These are phyloP conservation scores for Amphipoea oculea DNA, from an alignment of 2,888 invertebrate species.

Conservation along the genomic window DNA sequence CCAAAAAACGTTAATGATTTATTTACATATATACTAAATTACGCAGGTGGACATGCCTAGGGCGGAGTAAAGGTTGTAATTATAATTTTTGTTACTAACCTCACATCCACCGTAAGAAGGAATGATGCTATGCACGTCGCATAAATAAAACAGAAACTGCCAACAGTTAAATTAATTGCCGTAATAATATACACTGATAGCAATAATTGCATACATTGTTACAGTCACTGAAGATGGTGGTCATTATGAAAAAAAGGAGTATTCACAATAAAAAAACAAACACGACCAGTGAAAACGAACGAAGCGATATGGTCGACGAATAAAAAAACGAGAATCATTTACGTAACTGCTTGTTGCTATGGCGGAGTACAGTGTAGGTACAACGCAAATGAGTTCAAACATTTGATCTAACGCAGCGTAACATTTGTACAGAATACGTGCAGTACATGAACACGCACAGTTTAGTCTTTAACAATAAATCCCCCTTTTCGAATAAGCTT, in stretches of 20 bases:
- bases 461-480: conserved; percentile 55
- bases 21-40: conserved; percentile 49
- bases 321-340: conserved; percentile 68
- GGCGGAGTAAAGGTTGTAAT: conserved; percentile 45
- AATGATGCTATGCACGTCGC: conserved; percentile 42
- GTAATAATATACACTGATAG: conserved; percentile 62
- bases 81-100: conserved; percentile 61
- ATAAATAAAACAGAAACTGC: conserved; percentile 55
- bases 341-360: conserved; percentile 75
- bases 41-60: conserved; percentile 49
- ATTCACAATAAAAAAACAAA: conserved; percentile 60
- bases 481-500: conserved; percentile 58
- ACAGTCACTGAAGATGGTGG: conserved; percentile 69
- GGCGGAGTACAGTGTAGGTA: conserved; percentile 63
- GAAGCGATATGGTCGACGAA: conserved; percentile 66
- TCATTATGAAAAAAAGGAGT: conserved; percentile 54
- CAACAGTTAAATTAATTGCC: conserved; percentile 58
- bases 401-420: conserved; percentile 66
- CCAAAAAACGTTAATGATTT: conserved; percentile 54
- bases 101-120: conserved; percentile 16
- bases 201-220: conserved; percentile 68
- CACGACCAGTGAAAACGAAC: conserved; percentile 67
- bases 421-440: conserved; percentile 66
- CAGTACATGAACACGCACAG: conserved; percentile 39
- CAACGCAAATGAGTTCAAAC: conserved; percentile 66